Percentiles rank a stretch among this genome's conserved stretches.
Conservation (phyloP, 2,113 vertebrate species). For the Calidris pygmaea region DNA sequence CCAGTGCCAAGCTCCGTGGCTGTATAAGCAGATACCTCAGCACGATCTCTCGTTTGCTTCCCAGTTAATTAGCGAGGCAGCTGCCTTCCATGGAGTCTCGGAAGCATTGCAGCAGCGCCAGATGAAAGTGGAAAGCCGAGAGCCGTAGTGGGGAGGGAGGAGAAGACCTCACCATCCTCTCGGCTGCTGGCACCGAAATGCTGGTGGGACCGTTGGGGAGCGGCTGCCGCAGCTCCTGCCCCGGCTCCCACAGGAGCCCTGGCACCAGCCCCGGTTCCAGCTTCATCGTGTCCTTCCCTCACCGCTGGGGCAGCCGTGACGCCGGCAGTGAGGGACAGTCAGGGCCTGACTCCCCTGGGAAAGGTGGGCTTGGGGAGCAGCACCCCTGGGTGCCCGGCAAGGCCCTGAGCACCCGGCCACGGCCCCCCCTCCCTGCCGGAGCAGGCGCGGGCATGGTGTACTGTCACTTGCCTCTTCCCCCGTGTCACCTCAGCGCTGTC, state of each 20-base stretch:
- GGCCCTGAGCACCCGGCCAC: rapidly evolving
- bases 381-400: neutral
- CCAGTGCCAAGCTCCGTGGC: neutral
- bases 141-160: neutral
- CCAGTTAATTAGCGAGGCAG: neutral
- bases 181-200: neutral
- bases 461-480: neutral
- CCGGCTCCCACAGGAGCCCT: rapidly evolving
- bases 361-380: neutral
- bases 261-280: neutral
- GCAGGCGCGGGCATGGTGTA: rapidly evolving
- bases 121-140: neutral
- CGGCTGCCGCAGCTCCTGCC: neutral
- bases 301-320: neutral
- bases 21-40: neutral
- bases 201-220: neutral
- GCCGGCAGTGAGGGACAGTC: rapidly evolving
- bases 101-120: neutral
- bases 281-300: neutral
- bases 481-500: neutral
- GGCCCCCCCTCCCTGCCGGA: rapidly evolving
- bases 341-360: neutral
- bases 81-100: neutral
- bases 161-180: neutral
- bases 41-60: neutral